These are phyloP conservation scores for Barbus barbus DNA, from an alignment of 2,113 vertebrate species.

Conservation along the genomic window DNA sequence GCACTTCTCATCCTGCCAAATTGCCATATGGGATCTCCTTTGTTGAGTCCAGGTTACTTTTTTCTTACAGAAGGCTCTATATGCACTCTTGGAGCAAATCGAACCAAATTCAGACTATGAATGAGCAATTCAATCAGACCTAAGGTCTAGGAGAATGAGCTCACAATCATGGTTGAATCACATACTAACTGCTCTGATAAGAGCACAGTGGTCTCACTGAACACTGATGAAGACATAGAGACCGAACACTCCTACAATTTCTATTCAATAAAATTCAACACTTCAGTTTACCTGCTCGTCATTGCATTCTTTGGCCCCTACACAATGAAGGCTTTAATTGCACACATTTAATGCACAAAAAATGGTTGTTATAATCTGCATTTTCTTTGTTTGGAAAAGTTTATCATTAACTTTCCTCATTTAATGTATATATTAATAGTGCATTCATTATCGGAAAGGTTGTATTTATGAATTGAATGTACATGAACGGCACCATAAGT, in stretches of 20 bases:
- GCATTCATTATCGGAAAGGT: no score
- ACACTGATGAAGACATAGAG: neutral
- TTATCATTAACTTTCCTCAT: neutral
- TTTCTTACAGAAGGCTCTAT: neutral
- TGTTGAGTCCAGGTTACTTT: neutral
- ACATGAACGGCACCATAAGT: no score
- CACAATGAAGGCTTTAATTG: neutral
- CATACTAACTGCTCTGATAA: slow-evolving; percentile 17
- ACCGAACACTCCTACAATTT: neutral
- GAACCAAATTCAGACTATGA: neutral
- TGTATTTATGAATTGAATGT: no score
- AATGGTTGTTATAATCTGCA: neutral
- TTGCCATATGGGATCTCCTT: neutral
- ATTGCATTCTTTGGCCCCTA: neutral
- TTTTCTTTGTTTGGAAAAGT: neutral
- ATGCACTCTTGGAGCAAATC: neutral
- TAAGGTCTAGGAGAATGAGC: neutral
- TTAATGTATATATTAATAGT: no score
- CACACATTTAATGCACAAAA: neutral
- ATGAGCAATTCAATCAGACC: slow-evolving; percentile 3
- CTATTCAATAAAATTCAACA: neutral
- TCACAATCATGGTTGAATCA: slow-evolving; percentile 16
- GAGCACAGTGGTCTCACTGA: neutral
- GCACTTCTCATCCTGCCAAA: neutral
- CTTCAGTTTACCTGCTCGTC: neutral